Evolutionary conservation across 2,797 vertebrate species (phyloP).

Genomic region (Carduelis carduelis): DNA sequence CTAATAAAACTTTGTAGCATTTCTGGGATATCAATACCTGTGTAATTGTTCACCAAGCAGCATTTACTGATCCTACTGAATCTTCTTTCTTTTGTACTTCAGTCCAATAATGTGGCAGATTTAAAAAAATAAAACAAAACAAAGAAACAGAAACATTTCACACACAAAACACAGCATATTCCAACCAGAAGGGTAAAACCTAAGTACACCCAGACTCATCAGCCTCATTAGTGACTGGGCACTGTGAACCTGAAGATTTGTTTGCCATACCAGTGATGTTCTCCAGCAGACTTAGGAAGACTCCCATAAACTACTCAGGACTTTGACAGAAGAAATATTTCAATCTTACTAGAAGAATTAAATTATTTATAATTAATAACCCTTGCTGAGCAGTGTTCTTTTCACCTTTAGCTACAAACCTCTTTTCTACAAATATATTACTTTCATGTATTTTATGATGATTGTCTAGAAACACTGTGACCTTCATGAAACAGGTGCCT

Average conservation of each 20-base stretch:
- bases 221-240: not conserved
- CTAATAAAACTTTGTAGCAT: not conserved
- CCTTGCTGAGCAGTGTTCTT: not conserved
- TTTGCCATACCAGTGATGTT: not conserved
- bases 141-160: not conserved
- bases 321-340: not conserved
- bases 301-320: not conserved
- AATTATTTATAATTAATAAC: not conserved
- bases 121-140: not conserved
- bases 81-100: not conserved
- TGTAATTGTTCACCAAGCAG: not conserved
- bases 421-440: not conserved
- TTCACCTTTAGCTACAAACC: not conserved
- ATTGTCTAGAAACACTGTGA: not conserved
- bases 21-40: not conserved
- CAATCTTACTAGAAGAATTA: not conserved
- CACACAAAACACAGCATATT: not conserved
- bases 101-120: not conserved
- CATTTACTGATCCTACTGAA: not conserved
- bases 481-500: not conserved
- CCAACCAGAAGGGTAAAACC: not conserved
- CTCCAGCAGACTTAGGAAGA: not conserved
- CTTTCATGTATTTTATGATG: not conserved
- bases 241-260: not conserved
- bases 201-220: not conserved